Conservation (phyloP, 2,113 vertebrate genomes). For the Egretta garzetta region DNA sequence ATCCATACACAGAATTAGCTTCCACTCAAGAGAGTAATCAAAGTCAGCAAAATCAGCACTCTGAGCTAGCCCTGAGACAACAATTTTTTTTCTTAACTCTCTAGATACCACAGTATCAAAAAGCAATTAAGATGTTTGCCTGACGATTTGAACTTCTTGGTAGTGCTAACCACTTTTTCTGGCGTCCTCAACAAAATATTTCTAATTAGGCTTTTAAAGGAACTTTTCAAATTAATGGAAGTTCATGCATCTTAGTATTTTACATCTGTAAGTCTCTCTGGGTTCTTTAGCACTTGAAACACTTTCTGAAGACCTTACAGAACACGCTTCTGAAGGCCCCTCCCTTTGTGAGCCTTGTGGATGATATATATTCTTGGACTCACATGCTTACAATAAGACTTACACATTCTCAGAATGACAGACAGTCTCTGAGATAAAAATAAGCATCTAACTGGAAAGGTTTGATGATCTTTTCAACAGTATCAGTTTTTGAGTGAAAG, state of each 20-base stretch:
- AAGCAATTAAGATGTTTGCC: background rate
- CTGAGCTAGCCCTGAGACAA: background rate
- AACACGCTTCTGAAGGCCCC: background rate
- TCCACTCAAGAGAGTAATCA: background rate
- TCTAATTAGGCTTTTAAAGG: background rate
- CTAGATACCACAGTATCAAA: background rate
- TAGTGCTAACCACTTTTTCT: background rate
- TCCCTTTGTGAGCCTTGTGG: background rate
- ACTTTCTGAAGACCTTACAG: background rate
- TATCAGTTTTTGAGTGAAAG: background rate
- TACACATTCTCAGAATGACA: background rate
- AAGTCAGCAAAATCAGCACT: background rate
- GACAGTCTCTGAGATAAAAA: background rate
- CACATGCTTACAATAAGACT: background rate
- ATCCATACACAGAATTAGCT: background rate
- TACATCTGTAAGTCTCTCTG: background rate
- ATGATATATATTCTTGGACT: background rate
- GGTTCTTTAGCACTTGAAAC: background rate
- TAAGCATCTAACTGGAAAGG: background rate
- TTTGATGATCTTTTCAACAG: background rate
- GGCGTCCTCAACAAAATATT: background rate
- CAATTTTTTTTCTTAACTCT: background rate
- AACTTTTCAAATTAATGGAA: background rate
- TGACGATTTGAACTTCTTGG: background rate
- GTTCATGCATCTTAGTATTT: background rate